Evolutionary conservation across 1,140 invertebrate genomes (phyloP), one percentile per base, ranked within the genome.

Genomic region (Bombus affinis): DNA sequence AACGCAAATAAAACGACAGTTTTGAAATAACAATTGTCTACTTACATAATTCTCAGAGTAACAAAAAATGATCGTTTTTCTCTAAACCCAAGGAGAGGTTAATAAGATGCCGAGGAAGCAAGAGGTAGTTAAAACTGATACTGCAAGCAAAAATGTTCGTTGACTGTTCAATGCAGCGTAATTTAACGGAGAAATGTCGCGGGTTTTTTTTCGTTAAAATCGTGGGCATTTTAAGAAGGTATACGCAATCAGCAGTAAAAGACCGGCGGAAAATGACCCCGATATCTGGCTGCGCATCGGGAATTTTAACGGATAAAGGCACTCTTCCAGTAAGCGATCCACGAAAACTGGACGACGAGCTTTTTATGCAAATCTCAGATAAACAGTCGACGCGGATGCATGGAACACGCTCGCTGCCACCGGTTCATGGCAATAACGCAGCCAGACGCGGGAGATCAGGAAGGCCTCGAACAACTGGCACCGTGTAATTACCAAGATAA

Each of bases 291-390:
- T 12, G n/a, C 28, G 44, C 59, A 78, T 66, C 66, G 62, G 39
- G 79, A 89, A 88, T 89, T 65, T 86, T 77, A 71, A 81, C 72
- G 53, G 87, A 89, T 89, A 76, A 89, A 42, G 37, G 62, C 73
- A 81, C 68, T 72, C 70, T 44, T 80, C 62, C 37, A 32, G 28
- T 75, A 82, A 80, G 42, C 62, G 81, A 81, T 66, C 35, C 57
- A 15, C 37, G 22, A 53, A 32, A 62, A 85, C 73, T 80, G 65
- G 44, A 32, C 66, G 44, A 81, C 62, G 42, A 28, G 66, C 79
- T 37, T 82, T 82, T 89, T 83, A 89, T 76, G 83, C 77, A 89
- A 88, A 86, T 88, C 37, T 82, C 42, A 18, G 44, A 71, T 68
- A 44, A 85, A 78, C 44, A 68, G 70, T 59, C 28, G 18, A 62